These are phyloP conservation scores for Trichopria drosophilae DNA, from an alignment of 2,888 invertebrate genomes.

Conservation along the genomic window DNA sequence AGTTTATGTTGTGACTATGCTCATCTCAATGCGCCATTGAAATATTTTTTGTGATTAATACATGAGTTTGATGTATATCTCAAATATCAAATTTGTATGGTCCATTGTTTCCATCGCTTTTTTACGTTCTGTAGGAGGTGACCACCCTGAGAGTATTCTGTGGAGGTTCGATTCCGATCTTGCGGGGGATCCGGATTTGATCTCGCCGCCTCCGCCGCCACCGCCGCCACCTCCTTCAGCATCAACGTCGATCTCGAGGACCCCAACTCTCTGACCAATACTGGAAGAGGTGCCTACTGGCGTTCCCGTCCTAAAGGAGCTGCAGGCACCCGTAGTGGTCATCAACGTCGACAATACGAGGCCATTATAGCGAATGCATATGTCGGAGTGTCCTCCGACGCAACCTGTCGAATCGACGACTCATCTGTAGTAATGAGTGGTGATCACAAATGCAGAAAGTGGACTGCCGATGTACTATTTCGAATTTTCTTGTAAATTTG, in stretches of 20 bases:
- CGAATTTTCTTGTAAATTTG: too few species aligned
- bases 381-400: too few species aligned
- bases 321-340: slow-evolving; percentile 48
- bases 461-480: too few species aligned
- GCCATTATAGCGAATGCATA: slow-evolving; percentile 54
- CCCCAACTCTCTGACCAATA: slow-evolving; percentile 57
- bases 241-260: slow-evolving; percentile 51
- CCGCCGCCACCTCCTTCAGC: slow-evolving; percentile 52
- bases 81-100: too few species aligned
- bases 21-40: too few species aligned
- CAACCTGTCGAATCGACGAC: too few species aligned
- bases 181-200: slow-evolving; percentile 56
- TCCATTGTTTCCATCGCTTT: not conserved
- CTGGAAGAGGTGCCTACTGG: slow-evolving; percentile 56
- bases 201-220: slow-evolving; percentile 49
- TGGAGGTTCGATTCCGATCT: slow-evolving; percentile 58
- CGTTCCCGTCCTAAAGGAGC: slow-evolving; percentile 50
- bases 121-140: slow-evolving; percentile 50
- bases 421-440: too few species aligned
- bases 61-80: too few species aligned
- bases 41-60: too few species aligned
- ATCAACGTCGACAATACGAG: slow-evolving; percentile 49
- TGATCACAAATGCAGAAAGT: too few species aligned
- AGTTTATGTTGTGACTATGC: too few species aligned
- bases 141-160: slow-evolving; percentile 56